These are phyloP conservation scores for Liasis olivaceus DNA, from an alignment of 2,797 vertebrate genomes.

Conservation along the genomic window DNA sequence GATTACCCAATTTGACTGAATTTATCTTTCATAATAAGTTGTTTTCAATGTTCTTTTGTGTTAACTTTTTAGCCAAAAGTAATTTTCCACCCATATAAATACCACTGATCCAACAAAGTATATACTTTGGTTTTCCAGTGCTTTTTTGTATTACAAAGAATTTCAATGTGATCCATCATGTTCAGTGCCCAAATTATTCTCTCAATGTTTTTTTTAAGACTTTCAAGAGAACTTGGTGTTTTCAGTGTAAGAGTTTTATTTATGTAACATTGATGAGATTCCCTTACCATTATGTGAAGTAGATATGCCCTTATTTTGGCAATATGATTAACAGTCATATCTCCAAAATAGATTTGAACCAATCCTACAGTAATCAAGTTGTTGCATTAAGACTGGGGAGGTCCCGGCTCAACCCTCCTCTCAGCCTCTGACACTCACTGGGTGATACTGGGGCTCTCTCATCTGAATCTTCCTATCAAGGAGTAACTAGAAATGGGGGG, in stretches of 20 bases:
- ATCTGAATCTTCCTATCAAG: background rate
- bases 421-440: background rate
- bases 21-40: background rate
- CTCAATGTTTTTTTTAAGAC: background rate
- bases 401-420: background rate
- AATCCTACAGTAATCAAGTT: background rate
- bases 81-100: background rate
- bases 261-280: background rate
- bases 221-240: background rate
- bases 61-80: background rate
- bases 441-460: background rate
- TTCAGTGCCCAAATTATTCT: background rate
- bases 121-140: background rate
- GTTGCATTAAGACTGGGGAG: background rate
- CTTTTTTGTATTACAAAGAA: background rate
- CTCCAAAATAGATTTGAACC: background rate
- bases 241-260: background rate
- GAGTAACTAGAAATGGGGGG: background rate
- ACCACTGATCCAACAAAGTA: background rate
- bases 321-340: background rate
- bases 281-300: background rate
- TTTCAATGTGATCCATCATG: background rate
- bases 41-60: background rate
- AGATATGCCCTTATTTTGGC: background rate
- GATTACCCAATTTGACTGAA: background rate